Conservation (phyloP, 1,140 invertebrate genomes). For the Musca domestica region DNA sequence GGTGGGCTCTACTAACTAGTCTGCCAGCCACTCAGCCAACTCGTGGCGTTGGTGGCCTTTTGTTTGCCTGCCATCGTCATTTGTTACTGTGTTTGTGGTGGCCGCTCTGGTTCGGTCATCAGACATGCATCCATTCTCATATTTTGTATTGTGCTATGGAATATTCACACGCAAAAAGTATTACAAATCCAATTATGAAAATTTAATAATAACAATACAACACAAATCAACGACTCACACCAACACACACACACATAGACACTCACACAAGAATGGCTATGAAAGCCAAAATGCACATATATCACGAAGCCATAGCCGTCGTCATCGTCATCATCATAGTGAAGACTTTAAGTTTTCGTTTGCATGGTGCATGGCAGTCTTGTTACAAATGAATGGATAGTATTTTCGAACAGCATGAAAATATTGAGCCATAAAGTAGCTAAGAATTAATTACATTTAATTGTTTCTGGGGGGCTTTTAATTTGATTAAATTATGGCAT, state of each 20-base stretch:
- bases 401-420: too few species aligned
- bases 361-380: too few species aligned
- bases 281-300: background rate
- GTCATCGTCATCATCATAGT: too few species aligned
- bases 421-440: slow-evolving; percentile 15
- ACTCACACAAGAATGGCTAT: background rate
- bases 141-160: slow-evolving; percentile 9
- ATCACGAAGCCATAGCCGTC: too few species aligned
- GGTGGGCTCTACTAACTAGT: too few species aligned
- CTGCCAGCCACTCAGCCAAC: too few species aligned
- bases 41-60: too few species aligned
- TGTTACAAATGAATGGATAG: too few species aligned
- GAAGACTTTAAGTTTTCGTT: too few species aligned
- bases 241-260: background rate
- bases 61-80: too few species aligned
- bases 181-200: slow-evolving; percentile 21
- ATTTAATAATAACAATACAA: slow-evolving; percentile 20
- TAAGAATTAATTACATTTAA: slow-evolving; percentile 16
- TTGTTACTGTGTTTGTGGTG: too few species aligned
- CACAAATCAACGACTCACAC: background rate
- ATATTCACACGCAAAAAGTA: slow-evolving; percentile 18
- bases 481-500: slow-evolving; percentile 15
- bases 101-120: background rate
- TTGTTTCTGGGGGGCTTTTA: slow-evolving; percentile 14
- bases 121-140: background rate